These are phyloP conservation scores for Diadromus collaris DNA, from an alignment of 2,888 invertebrate genomes.

Conservation along the genomic window DNA sequence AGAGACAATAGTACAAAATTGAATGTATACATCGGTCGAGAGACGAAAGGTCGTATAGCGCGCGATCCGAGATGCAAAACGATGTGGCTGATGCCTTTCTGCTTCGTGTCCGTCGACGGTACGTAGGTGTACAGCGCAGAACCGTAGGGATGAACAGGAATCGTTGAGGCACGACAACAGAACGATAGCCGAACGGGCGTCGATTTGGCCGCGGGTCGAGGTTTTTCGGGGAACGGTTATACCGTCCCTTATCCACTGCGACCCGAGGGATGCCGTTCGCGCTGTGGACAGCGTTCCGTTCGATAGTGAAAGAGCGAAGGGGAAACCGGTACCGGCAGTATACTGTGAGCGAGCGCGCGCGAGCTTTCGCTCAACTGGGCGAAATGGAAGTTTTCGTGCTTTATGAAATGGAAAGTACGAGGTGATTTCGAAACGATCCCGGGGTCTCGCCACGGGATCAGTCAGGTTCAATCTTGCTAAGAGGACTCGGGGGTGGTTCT, in stretches of 20 bases:
- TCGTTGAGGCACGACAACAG: conserved; percentile 21
- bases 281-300: neutral
- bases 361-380: conserved; percentile 41
- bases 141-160: conserved; percentile 3
- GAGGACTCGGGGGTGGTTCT: conserved; percentile 53
- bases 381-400: conserved; percentile 52
- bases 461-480: conserved; percentile 64
- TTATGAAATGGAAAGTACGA: conserved; percentile 61
- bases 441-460: conserved; percentile 55
- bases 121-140: neutral
- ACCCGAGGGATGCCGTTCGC: conserved; percentile 1
- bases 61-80: neutral
- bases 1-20: conserved; percentile 39
- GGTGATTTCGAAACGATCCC: conserved; percentile 50
- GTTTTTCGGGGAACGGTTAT: neutral
- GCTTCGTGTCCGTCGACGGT: neutral
- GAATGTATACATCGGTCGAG: conserved; percentile 6
- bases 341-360: conserved; percentile 8
- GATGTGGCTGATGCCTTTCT: neutral
- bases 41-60: neutral
- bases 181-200: conserved; percentile 35
- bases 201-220: conserved; percentile 19
- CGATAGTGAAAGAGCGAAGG: conserved; percentile 26
- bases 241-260: conserved; percentile 29
- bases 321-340: neutral